Evolutionary conservation across 1,140 invertebrate genomes (phyloP).

Genomic region (Hypothenemus hampei): DNA sequence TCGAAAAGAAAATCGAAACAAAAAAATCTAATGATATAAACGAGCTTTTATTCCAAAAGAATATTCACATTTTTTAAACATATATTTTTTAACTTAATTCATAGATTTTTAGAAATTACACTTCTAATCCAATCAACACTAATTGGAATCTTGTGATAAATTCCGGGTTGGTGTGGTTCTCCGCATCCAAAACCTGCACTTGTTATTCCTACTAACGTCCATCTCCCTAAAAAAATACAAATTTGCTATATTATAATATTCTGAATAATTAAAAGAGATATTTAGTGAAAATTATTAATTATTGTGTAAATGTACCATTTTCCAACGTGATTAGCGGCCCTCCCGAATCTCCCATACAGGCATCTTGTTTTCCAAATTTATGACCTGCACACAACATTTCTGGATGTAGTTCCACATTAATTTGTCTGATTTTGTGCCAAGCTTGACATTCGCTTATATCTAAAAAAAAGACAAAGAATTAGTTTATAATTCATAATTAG

Average conservation of each 20-base stretch:
- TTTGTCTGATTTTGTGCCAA: slow-evolving; percentile 76
- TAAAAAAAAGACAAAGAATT: slow-evolving; percentile 32
- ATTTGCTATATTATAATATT: background rate
- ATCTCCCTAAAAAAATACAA: slow-evolving; percentile 50
- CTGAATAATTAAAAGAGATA: background rate
- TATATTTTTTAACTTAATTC: slow-evolving; percentile 1
- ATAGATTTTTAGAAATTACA: slow-evolving; percentile 40
- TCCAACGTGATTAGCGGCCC: slow-evolving; percentile 68
- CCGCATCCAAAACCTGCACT: slow-evolving; percentile 83
- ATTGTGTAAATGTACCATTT: slow-evolving; percentile 38
- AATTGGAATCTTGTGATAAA: slow-evolving; percentile 71
- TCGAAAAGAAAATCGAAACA: too few species aligned
- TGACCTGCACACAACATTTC: slow-evolving; percentile 85
- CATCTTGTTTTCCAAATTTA: slow-evolving; percentile 73
- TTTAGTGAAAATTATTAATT: slow-evolving; percentile 1
- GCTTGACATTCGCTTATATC: slow-evolving; percentile 64
- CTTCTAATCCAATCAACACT: slow-evolving; percentile 67
- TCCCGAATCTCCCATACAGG: slow-evolving; percentile 79
- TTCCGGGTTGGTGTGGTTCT: slow-evolving; percentile 79
- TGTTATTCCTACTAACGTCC: slow-evolving; percentile 78
- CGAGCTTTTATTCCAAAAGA: too few species aligned
- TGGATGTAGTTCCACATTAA: slow-evolving; percentile 63
- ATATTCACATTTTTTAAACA: too few species aligned
- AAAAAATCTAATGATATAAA: too few species aligned
- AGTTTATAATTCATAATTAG: background rate